These are phyloP conservation scores for Lutjanus erythropterus DNA, from an alignment of 2,113 vertebrate genomes.

Conservation along the genomic window DNA sequence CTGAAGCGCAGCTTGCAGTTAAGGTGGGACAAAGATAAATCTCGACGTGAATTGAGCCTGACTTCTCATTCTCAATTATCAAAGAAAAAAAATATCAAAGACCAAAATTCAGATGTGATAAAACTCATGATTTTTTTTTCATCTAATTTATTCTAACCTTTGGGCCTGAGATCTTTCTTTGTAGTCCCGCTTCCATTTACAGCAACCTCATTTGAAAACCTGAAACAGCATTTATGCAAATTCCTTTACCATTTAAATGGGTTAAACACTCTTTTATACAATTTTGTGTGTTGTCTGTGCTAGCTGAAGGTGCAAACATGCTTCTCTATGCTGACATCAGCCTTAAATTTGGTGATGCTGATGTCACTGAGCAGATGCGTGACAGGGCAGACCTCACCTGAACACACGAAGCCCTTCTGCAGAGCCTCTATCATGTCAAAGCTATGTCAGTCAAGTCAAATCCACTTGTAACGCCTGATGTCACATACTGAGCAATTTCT, in stretches of 20 bases:
- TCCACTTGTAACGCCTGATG: background rate
- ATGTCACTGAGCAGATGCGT: background rate
- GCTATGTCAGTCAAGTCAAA: background rate
- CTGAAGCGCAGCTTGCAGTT: conserved; percentile 1
- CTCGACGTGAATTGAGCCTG: background rate
- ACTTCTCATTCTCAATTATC: background rate
- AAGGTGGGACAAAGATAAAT: background rate
- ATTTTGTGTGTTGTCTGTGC: background rate
- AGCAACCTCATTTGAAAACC: background rate
- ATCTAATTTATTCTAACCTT: background rate
- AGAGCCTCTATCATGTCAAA: background rate
- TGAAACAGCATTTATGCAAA: background rate
- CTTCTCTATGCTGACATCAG: background rate
- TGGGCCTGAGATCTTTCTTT: background rate
- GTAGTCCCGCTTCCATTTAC: background rate
- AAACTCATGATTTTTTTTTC: background rate
- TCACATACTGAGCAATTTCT: background rate
- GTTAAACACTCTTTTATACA: background rate
- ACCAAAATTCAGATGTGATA: background rate
- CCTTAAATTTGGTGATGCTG: too few relatives aligned
- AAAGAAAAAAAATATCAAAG: background rate
- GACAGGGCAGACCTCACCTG: background rate
- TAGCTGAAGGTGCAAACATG: background rate
- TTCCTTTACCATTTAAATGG: background rate
- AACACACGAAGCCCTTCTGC: background rate